Evolutionary conservation across 2,113 vertebrate species (phyloP).

Genomic region (Microcebus murinus): DNA sequence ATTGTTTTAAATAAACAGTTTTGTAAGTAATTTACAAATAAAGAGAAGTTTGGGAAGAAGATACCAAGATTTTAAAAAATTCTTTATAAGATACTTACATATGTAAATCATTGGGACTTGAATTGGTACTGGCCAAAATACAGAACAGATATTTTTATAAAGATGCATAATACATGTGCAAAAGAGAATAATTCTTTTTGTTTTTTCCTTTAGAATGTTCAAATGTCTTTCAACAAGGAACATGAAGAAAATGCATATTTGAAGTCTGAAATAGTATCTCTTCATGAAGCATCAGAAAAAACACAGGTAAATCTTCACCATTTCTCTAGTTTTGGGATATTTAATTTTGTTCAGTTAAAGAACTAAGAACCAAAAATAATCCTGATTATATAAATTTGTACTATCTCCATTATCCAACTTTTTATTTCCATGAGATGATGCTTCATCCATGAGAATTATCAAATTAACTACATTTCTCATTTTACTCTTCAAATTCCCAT

Average conservation of each 20-base stretch:
- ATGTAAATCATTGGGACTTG: not conserved
- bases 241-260: constrained; percentile 82
- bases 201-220: constrained; percentile 74
- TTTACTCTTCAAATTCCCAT: not conserved
- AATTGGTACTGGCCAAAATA: not conserved
- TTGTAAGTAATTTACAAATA: constrained; percentile 39
- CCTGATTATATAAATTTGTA: constrained; percentile 14
- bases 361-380: not conserved
- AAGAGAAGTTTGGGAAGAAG: not conserved
- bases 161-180: not conserved
- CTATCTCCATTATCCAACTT: not conserved
- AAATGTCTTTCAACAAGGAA: constrained; percentile 80
- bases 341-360: constrained; percentile 51
- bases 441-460: constrained; percentile 1
- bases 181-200: not conserved
- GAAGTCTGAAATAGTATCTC: constrained; percentile 72
- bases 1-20: not conserved
- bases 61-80: not conserved
- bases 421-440: not conserved
- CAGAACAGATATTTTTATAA: not conserved
- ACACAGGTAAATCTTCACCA: constrained; percentile 79
- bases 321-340: not conserved
- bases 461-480: constrained; percentile 16
- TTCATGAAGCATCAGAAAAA: constrained; percentile 82
- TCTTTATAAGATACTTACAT: not conserved